Evolutionary conservation across 2,797 vertebrate species (phyloP), one percentile per base, ranked within the genome.

Genomic region (Mormyrops attenuatus): DNA sequence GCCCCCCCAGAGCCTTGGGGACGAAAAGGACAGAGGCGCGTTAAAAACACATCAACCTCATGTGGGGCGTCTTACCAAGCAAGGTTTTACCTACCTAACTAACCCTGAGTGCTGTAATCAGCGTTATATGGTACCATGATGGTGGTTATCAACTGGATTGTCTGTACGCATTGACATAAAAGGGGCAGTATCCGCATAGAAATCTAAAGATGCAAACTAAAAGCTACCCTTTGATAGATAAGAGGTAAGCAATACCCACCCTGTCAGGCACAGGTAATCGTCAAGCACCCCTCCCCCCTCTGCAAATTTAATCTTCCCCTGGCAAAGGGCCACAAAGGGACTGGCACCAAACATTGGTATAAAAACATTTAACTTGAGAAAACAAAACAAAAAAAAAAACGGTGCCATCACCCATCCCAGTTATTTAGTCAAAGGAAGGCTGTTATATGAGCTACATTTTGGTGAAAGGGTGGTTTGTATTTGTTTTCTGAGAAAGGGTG

Each of bases 1-100:
- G 96, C 87, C 99, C 99, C 66, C 99, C 99, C 90, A 99, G 96
- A 88, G 99, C 98, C 99, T 99, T 94, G 34, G 91, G 34, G 7
- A 47, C 3, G 82, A 50, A 4, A 30, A n/a, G 22, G 49, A 34
- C 17, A 30, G 53, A 63, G 9, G 20, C 44, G 41, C 5, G 38
- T 34, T 73, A 34, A 5, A 73, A 15, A 73, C 9, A 38, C 13
- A 1, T 73, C 30, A 2, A 73, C 3, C 13, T 15, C 30, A 0
- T 17, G 66, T 38, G 30, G 66, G 4, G 30, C 17, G 1, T 34
- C 66, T 34, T 38, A 38, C 30, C 13, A 38, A 73, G 66, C 13
- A 73, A 38, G 66, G 30, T 73, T 73, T 38, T 38, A 38, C 13
- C 30, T 15, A 73, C 2, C 13, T 15, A 15, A 30, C 26, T 30